Conservation (phyloP, 2,113 vertebrate species). For the Melanostigma gelatinosum region DNA sequence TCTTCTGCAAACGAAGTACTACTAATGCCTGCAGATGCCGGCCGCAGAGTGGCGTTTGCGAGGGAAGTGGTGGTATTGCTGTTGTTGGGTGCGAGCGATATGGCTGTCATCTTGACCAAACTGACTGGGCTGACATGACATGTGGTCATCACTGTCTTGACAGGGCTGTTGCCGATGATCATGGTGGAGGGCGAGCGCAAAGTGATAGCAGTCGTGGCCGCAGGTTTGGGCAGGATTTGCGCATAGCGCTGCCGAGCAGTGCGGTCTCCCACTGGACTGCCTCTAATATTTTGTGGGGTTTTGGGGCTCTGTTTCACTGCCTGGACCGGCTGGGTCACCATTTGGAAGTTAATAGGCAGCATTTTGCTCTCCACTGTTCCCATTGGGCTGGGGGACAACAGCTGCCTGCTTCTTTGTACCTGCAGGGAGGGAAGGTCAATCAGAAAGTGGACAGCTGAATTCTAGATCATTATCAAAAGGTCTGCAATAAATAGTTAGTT, state of each 20-base stretch:
- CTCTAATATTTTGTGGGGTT: constrained; percentile 88
- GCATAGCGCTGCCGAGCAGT: constrained; percentile 92
- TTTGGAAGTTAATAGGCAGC: constrained; percentile 94
- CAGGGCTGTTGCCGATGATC: constrained; percentile 93
- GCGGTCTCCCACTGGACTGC: constrained; percentile 91
- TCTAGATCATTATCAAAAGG: background rate
- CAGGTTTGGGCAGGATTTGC: constrained; percentile 97
- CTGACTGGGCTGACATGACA: constrained; percentile 93
- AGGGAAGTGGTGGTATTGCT: constrained; percentile 72
- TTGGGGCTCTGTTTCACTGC: constrained; percentile 92
- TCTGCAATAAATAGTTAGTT: background rate
- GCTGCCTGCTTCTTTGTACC: constrained; percentile 90
- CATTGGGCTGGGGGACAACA: constrained; percentile 92
- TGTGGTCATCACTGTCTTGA: constrained; percentile 94
- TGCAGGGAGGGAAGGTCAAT: constrained; percentile 58
- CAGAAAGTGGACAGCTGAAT: constrained; percentile 3
- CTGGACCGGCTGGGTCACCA: constrained; percentile 95
- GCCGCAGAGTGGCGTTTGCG: constrained; percentile 82
- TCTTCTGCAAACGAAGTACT: constrained; percentile 81
- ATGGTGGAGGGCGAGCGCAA: constrained; percentile 94
- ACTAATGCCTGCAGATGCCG: constrained; percentile 83
- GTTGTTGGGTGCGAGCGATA: constrained; percentile 89
- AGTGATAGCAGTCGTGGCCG: constrained; percentile 88
- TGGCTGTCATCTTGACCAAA: constrained; percentile 95
- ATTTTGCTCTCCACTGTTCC: constrained; percentile 91